Conservation (phyloP, 2,113 vertebrate genomes). For the Toxotes jaculatrix region DNA sequence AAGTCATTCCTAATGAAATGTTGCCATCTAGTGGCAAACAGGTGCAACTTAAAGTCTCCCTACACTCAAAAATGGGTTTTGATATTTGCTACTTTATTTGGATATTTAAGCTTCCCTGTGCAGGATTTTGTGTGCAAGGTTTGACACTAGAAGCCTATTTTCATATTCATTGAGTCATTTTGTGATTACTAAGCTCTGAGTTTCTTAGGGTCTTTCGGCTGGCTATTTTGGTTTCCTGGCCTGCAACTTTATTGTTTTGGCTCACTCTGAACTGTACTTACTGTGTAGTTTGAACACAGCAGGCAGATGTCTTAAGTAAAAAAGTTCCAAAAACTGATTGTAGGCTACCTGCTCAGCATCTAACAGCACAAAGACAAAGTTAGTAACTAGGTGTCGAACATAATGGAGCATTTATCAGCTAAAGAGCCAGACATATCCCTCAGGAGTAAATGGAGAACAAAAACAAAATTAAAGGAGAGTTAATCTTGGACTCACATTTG, state of each 20-base stretch:
- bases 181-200: too few relatives aligned
- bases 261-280: too few relatives aligned
- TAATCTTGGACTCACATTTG: not conserved
- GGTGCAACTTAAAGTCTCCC: not conserved
- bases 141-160: not conserved
- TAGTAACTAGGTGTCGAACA: not conserved
- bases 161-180: not conserved
- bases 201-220: too few relatives aligned
- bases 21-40: constrained; percentile 69
- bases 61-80: not conserved
- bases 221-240: too few relatives aligned
- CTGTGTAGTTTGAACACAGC: too few relatives aligned
- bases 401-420: not conserved
- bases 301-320: not conserved
- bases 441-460: not conserved
- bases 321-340: not conserved
- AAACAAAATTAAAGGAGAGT: not conserved
- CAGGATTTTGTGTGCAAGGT: not conserved
- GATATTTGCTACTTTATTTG: not conserved
- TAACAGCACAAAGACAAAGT: not conserved
- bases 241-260: too few relatives aligned
- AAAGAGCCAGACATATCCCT: not conserved
- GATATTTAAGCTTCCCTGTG: not conserved
- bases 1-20: constrained; percentile 12
- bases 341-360: not conserved